A percentile compares a stretch with the other conserved stretches of the same genome.
Conservation (phyloP, 2,888 invertebrate genomes). For the Hypena proboscidalis region DNA sequence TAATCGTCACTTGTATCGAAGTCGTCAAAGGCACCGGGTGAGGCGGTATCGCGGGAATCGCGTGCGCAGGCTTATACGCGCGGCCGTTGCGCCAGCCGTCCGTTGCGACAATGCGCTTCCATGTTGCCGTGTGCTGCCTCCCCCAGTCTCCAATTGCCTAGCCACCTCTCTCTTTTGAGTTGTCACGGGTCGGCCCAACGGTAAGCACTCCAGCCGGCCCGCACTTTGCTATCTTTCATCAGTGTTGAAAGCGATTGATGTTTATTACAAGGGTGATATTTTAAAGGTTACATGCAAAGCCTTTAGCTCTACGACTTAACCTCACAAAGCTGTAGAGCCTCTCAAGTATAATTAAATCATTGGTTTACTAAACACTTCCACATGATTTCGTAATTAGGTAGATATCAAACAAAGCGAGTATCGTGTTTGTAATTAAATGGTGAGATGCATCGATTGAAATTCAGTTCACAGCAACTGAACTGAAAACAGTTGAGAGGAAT, state of each 20-base stretch:
- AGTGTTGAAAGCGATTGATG: constrained; percentile 35
- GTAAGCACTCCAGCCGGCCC: constrained; percentile 46
- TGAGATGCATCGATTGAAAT: constrained; percentile 28
- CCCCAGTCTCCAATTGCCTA: constrained; percentile 71
- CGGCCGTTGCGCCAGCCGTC: constrained; percentile 77
- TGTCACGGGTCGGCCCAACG: constrained; percentile 58
- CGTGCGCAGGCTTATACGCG: constrained; percentile 68
- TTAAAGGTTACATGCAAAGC: background rate
- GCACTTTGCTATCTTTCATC: constrained; percentile 41
- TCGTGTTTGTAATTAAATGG: constrained; percentile 18
- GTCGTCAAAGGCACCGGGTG: constrained; percentile 39
- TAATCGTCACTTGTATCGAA: constrained; percentile 43
- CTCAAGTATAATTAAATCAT: no score
- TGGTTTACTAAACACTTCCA: no score
- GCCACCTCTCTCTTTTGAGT: constrained; percentile 83
- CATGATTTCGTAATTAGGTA: constrained; percentile 23
- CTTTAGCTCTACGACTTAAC: no score
- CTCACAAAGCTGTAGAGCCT: no score
- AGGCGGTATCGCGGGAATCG: constrained; percentile 47
- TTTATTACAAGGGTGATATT: constrained; percentile 30
- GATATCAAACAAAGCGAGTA: constrained; percentile 25
- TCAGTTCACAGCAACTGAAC: constrained; percentile 7
- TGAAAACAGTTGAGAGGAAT: constrained; percentile 1
- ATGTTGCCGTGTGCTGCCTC: constrained; percentile 64
- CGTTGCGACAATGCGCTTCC: constrained; percentile 79